phyloP scores from a whole-genome alignment of 1,140 invertebrate species.

The Dendrolimus punctatus region DNA sequence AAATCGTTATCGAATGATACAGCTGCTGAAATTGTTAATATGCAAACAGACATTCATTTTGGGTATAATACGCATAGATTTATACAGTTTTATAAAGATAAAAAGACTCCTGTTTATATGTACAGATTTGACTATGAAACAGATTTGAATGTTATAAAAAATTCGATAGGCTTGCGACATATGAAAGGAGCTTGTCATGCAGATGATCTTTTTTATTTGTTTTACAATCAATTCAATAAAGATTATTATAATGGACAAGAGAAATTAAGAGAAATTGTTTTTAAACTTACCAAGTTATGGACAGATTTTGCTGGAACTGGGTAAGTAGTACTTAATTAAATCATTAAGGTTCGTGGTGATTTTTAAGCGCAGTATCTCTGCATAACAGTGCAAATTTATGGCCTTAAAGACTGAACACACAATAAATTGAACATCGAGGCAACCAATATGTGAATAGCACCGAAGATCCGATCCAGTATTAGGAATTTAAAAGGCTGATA shows the following conservation, averaged over 20 bases:
- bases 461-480: too few species aligned
- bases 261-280: conserved; percentile 35
- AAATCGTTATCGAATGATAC: too few species aligned
- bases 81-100: conserved; percentile 31
- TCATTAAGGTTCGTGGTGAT: too few species aligned
- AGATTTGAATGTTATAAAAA: conserved; percentile 50
- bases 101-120: conserved; percentile 49
- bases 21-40: too few species aligned
- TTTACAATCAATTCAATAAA: conserved; percentile 60
- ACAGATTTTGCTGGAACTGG: conserved; percentile 79
- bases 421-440: too few species aligned
- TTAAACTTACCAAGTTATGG: conserved; percentile 75
- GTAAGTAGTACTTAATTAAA: conserved; percentile 51
- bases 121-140: conserved; percentile 68
- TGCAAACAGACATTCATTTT: conserved; percentile 48
- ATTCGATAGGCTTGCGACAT: conserved; percentile 12
- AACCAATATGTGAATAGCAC: too few species aligned
- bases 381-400: too few species aligned
- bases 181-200: conserved; percentile 73
- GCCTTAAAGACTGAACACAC: too few species aligned
- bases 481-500: too few species aligned
- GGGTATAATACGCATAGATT: conserved; percentile 48
- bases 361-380: too few species aligned
- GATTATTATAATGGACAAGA: conserved; percentile 38
- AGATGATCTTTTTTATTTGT: conserved; percentile 78